Conservation (phyloP, 1,140 invertebrate genomes). For the Sycophila sp. region DNA sequence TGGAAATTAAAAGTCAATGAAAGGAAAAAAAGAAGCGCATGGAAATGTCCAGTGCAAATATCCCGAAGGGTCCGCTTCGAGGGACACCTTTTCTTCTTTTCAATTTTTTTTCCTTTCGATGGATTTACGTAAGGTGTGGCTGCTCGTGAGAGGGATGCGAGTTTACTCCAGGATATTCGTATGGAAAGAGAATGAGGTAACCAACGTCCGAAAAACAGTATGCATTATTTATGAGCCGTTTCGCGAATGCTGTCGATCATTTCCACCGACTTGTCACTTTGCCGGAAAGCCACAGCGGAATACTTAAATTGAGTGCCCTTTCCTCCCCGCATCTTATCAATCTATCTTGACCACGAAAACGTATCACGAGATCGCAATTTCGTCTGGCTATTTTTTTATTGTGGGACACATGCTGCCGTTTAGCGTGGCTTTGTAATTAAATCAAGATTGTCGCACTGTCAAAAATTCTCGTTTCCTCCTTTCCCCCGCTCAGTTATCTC, state of each 20-base stretch:
- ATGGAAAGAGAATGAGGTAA: conserved; percentile 19
- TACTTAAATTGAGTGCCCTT: background rate
- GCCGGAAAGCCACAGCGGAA: too few species aligned
- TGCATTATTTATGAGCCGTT: conserved; percentile 57
- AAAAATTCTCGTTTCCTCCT: conserved; percentile 35
- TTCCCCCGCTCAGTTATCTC: too few species aligned
- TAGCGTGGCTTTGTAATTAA: conserved; percentile 39
- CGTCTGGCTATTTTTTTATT: conserved; percentile 29
- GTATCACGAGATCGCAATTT: conserved; percentile 47
- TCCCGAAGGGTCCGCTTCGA: too few species aligned
- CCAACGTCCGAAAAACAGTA: conserved; percentile 64
- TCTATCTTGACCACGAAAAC: conserved; percentile 32
- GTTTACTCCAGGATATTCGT: background rate
- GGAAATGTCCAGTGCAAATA: too few species aligned
- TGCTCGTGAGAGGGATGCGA: too few species aligned
- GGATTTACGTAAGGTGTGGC: background rate
- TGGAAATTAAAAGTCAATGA: background rate
- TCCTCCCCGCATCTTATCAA: background rate
- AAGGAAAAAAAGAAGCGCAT: background rate
- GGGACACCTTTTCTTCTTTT: background rate
- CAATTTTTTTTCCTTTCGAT: background rate
- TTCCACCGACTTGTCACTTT: background rate
- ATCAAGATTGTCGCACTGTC: conserved; percentile 33
- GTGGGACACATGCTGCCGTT: conserved; percentile 41
- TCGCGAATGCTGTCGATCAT: background rate